A percentile compares a stretch with the other conserved stretches of the same genome.
These are phyloP conservation scores for Conchocele bisecta DNA, from an alignment of 2,888 invertebrate genomes.

Conservation along the genomic window DNA sequence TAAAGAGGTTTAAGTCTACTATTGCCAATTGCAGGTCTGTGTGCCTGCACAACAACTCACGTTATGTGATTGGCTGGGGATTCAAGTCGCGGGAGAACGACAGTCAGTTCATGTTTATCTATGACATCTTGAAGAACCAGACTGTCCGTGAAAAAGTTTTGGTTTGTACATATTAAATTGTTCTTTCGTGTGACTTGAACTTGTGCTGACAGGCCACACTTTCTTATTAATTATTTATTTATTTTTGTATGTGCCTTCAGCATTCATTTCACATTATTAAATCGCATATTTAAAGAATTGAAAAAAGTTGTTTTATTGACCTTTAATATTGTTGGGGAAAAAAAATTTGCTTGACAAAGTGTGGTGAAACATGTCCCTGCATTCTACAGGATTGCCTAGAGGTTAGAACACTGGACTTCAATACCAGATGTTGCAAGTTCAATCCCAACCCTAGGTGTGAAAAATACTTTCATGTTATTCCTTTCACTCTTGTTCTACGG, in stretches of 20 bases:
- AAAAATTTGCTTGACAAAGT: background rate
- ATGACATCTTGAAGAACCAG: slow-evolving; percentile 56
- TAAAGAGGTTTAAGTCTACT: background rate
- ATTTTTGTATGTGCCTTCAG: background rate
- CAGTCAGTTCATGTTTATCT: slow-evolving; percentile 57
- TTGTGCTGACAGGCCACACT: background rate
- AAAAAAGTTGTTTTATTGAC: background rate
- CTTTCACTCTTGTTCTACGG: no score
- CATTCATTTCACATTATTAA: background rate
- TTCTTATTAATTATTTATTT: background rate
- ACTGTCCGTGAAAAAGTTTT: slow-evolving; percentile 50
- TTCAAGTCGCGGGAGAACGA: slow-evolving; percentile 44
- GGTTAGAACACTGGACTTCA: no score
- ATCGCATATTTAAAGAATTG: background rate
- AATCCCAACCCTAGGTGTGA: no score
- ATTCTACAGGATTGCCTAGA: no score
- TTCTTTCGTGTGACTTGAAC: background rate
- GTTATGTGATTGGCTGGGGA: slow-evolving; percentile 56
- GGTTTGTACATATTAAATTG: slow-evolving; percentile 35
- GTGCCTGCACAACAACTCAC: slow-evolving; percentile 36
- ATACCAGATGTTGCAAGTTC: no score
- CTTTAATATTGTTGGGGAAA: background rate
- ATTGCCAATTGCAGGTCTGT: slow-evolving; percentile 25
- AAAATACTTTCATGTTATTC: no score
- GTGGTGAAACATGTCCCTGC: no score